Conservation (phyloP, 2,797 vertebrate species). For the Centroberyx gerrardi region DNA sequence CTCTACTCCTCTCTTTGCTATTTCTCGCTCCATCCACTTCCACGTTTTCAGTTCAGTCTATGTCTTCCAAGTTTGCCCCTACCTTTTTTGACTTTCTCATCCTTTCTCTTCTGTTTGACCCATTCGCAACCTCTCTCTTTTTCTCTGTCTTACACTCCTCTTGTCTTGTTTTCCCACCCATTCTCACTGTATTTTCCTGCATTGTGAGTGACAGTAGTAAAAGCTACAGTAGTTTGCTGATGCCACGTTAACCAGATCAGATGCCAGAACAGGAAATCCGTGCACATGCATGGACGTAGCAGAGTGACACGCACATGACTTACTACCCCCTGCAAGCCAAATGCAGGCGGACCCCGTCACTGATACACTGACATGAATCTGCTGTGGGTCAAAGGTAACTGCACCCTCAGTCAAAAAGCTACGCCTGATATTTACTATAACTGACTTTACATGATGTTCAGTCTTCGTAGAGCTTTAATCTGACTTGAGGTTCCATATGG, state of each 20-base stretch:
- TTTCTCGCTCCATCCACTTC: slow-evolving; percentile 9
- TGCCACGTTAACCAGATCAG: slow-evolving; percentile 76
- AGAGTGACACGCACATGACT: slow-evolving; percentile 68
- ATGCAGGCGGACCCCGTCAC: slow-evolving; percentile 68
- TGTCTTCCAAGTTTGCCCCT: slow-evolving; percentile 13
- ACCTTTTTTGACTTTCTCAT: no score
- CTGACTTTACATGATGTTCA: slow-evolving; percentile 38
- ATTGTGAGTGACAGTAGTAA: slow-evolving; percentile 57
- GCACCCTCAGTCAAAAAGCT: slow-evolving; percentile 51
- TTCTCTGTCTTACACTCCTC: neutral
- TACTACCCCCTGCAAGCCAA: slow-evolving; percentile 64
- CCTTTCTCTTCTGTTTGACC: no score
- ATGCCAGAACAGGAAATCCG: slow-evolving; percentile 78
- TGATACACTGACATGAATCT: slow-evolving; percentile 74
- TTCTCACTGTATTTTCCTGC: slow-evolving; percentile 28
- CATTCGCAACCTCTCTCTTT: neutral
- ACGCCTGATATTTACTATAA: slow-evolving; percentile 50
- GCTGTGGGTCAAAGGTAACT: slow-evolving; percentile 75
- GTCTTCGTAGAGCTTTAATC: slow-evolving; percentile 33
- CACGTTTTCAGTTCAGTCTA: slow-evolving; percentile 39
- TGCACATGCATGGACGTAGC: slow-evolving; percentile 52
- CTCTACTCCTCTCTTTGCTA: slow-evolving; percentile 24
- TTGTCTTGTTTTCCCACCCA: slow-evolving; percentile 13
- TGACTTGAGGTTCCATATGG: slow-evolving; percentile 5
- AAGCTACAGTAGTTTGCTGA: slow-evolving; percentile 44